A percentile compares a stretch with the other conserved stretches of the same genome.
These are phyloP conservation scores for Sycophaga agraensis DNA, from an alignment of 1,140 invertebrate species.

Conservation along the genomic window DNA sequence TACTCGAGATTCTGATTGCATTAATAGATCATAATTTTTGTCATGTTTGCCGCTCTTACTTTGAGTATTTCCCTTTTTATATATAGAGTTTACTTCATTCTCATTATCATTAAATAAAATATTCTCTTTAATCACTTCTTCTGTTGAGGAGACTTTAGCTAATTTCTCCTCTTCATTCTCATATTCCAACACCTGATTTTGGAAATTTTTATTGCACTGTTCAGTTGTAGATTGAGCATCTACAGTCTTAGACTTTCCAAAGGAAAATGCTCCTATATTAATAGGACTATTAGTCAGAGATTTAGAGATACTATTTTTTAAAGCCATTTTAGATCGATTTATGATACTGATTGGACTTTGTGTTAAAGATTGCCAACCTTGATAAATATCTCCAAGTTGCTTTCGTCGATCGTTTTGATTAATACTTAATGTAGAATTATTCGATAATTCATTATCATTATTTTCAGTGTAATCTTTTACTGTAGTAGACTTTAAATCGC, in stretches of 20 bases:
- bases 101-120: slow-evolving; percentile 4
- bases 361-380: slow-evolving; percentile 38
- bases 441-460: slow-evolving; percentile 9
- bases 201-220: neutral
- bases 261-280: slow-evolving; percentile 38
- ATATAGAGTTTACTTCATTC: slow-evolving; percentile 16
- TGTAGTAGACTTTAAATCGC: slow-evolving; percentile 14
- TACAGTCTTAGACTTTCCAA: slow-evolving; percentile 19
- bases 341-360: slow-evolving; percentile 43
- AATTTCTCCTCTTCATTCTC: neutral
- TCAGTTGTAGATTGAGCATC: neutral
- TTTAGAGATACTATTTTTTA: slow-evolving; percentile 43
- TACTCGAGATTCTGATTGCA: slow-evolving; percentile 16
- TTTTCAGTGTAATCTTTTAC: slow-evolving; percentile 2
- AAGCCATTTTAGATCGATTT: slow-evolving; percentile 36
- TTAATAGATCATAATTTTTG: slow-evolving; percentile 1
- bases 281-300: slow-evolving; percentile 43
- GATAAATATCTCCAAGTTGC: slow-evolving; percentile 22
- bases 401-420: slow-evolving; percentile 28
- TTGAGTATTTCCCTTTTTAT: slow-evolving; percentile 20
- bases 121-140: too few species aligned
- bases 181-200: neutral
- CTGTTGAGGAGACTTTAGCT: too few species aligned
- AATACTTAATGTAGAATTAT: slow-evolving; percentile 25
- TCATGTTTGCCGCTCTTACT: neutral